These are phyloP conservation scores for Dipodomys stephensi DNA, from an alignment of 2,113 vertebrate genomes.

Conservation along the genomic window DNA sequence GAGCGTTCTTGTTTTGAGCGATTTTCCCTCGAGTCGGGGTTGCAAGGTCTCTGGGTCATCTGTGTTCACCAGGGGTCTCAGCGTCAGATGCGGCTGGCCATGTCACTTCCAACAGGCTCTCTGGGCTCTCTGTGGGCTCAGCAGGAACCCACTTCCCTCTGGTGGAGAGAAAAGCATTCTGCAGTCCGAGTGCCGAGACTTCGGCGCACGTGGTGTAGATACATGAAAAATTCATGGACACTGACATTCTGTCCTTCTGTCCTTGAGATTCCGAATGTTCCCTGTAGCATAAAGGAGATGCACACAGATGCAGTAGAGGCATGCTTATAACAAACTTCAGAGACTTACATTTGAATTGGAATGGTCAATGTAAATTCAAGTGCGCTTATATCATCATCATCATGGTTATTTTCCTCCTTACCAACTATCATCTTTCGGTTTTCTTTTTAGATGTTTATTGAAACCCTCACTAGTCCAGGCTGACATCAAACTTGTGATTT, in stretches of 20 bases:
- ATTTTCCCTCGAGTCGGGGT: too few relatives aligned
- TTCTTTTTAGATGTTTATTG: too few relatives aligned
- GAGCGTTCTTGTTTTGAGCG: too few relatives aligned
- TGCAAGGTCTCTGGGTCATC: too few relatives aligned
- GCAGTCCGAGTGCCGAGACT: not conserved
- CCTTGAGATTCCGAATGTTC: slow-evolving; percentile 23
- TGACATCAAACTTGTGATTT: too few relatives aligned
- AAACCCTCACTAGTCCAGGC: too few relatives aligned
- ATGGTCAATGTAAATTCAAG: not conserved
- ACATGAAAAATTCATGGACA: slow-evolving; percentile 30
- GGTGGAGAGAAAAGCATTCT: not conserved
- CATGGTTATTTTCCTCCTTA: not conserved
- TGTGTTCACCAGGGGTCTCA: too few relatives aligned
- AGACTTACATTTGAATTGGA: not conserved
- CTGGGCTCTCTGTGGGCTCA: too few relatives aligned
- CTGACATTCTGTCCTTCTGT: not conserved
- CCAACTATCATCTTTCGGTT: not conserved
- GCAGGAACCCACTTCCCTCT: too few relatives aligned
- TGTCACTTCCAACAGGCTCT: too few relatives aligned
- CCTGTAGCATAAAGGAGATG: not conserved
- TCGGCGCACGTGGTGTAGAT: not conserved
- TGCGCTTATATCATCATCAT: too few relatives aligned
- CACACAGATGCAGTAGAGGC: not conserved
- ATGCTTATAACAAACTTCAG: not conserved
- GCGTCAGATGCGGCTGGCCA: too few relatives aligned